Base-by-base conservation (phyloP, 2,113 vertebrate genomes). In the Lamprotornis superbus region DNA sequence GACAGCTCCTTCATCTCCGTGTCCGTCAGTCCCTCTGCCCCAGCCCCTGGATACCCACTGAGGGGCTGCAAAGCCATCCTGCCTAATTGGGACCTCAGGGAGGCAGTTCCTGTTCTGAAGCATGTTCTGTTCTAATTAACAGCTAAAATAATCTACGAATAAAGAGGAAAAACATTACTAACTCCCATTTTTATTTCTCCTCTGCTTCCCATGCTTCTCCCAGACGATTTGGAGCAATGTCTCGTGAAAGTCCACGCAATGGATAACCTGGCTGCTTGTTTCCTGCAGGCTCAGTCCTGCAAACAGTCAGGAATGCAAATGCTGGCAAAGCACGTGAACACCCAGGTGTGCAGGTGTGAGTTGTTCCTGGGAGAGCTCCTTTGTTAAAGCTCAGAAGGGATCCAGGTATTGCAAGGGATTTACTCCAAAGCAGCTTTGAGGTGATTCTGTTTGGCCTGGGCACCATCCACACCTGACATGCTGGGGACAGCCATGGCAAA, bases 21-120 rank as follows among this genome's bases (percentile, higher is more conserved):
- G 6, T 24, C 61, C 70, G 7, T 33, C 70, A 15, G 2, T 20
- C 55, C 64, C 42, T 31, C 16, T 3, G 3, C 74, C 69, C 79
- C 65, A 15, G 59, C 33, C 71, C 57, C 67, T 83, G 1, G 65
- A 60, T 15, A 40, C 65, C 73, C 75, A 11, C 90, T 5, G 69
- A 1, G 16, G 37, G 50, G 24, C 4, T 59, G 74, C 82, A 63
- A 39, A 70, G 70, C 82, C 73, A 27, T 49, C 53, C 85, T 19
- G 5, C 53, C n/a, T 87, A 89, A 82, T 12, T 93, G 90, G 80
- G 47, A 85, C 90, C 95, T 70, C 8, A 1, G 93, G 92, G 85
- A 95, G 88, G 71, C 89, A 31, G 33, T 11, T 71, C 40, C 61
- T 28, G 0, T 39, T 31, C 91, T 50, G 30, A 33, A 55, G 27